Percentiles rank a stretch among this genome's conserved stretches.
Conservation (phyloP, 1,140 invertebrate species). For the Hormaphis cornu region DNA sequence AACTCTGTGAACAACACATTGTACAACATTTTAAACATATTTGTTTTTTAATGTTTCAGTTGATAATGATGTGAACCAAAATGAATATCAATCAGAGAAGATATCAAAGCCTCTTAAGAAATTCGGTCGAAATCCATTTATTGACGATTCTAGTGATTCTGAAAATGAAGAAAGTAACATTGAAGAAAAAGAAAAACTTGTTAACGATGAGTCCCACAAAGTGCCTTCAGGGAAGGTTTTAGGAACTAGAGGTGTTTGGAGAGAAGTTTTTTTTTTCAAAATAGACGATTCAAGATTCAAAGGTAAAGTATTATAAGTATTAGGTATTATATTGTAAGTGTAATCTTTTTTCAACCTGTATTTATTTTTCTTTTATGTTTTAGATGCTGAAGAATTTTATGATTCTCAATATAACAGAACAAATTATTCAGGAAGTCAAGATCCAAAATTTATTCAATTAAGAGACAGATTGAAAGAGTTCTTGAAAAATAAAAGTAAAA, state of each 20-base stretch:
- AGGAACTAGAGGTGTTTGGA: slow-evolving; percentile 17
- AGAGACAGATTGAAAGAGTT: slow-evolving; percentile 9
- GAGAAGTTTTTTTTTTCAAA: slow-evolving; percentile 22
- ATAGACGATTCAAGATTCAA: slow-evolving; percentile 10
- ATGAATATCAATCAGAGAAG: slow-evolving; percentile 10
- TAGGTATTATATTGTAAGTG: not conserved
- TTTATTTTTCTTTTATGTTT: not conserved
- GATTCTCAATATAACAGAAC: not conserved
- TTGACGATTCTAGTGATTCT: slow-evolving; percentile 13
- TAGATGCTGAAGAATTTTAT: slow-evolving; percentile 29
- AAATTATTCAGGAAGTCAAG: slow-evolving; percentile 3
- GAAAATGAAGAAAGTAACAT: not conserved
- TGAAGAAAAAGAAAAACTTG: not conserved
- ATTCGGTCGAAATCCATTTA: slow-evolving; percentile 21
- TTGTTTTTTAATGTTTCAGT: not conserved
- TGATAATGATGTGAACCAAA: not conserved
- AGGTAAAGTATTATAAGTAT: not conserved
- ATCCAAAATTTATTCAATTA: slow-evolving; percentile 14
- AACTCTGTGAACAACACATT: too few relatives aligned
- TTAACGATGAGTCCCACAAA: not conserved
- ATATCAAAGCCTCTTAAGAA: not conserved
- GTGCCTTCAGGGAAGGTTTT: slow-evolving; percentile 7
- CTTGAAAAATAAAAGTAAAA: slow-evolving; percentile 19
- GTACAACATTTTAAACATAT: not conserved
- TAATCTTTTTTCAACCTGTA: not conserved